Base-by-base conservation (phyloP, 2,797 vertebrate species). In the Parotocinclus haroldoi region DNA sequence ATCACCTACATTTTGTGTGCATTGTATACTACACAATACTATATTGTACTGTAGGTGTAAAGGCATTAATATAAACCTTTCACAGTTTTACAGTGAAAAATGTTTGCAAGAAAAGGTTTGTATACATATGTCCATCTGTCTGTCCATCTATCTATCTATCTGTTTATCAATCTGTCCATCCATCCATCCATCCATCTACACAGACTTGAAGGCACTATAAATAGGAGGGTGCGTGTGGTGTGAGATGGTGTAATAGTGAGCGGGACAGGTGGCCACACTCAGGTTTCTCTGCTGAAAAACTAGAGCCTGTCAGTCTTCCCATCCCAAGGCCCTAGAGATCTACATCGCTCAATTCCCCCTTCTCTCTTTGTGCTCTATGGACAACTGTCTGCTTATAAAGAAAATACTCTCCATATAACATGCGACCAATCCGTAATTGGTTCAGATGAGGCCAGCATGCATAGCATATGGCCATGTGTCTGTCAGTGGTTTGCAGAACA, bases 241-340 rank as follows among this genome's bases (percentile, higher is more conserved):
- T 36, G 80, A 82, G 84, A 79, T 84, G 84, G 88, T 51, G 80
- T 84, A 86, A 85, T 82, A 85, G 90, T 79, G 69, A 76, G 77
- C 78, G 62, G 79, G 88, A 94, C 94, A 96, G 93, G 93, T 96
- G 94, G 77, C 73, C 80, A 72, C 82, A 88, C 89, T 96, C 91
- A 82, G 72, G 84, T 96, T 92, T 88, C 92, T 87, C 60, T 81
- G 84, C 85, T 89, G 87, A 94, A 92, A 92, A 91, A 93, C 90
- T 80, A 83, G 83, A 77, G 82, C 37, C 91, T 90, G 87, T 88
- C 84, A 89, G 81, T 88, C 82, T 85, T 77, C 49, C 49, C 71
- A 48, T 62, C 71, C 76, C 80, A 85, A 87, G 84, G 82, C 82
- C 82, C 75, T 77, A 48, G 64, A 71, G 63, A 76, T 59, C 75